Conservation (phyloP, 2,797 vertebrate species). For the Falco cherrug region DNA sequence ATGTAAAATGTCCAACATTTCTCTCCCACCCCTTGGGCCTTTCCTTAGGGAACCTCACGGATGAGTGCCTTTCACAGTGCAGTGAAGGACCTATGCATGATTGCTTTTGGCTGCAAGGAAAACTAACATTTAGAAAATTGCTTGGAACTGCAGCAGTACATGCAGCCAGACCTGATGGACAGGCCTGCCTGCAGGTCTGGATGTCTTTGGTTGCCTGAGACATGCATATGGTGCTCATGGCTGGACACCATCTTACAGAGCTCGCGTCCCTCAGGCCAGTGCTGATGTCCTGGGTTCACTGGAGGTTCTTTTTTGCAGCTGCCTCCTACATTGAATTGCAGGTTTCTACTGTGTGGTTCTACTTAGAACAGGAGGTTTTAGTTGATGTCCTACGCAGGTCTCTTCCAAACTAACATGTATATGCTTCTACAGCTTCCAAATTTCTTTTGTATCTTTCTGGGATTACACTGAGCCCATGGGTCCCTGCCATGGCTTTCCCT, state of each 20-base stretch:
- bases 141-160: neutral
- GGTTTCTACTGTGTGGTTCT: neutral
- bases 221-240: neutral
- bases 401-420: neutral
- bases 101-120: neutral
- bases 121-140: neutral
- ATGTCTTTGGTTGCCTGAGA: neutral
- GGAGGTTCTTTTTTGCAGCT: neutral
- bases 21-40: neutral
- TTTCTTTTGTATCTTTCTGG: neutral
- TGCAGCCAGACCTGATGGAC: neutral
- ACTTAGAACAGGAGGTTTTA: neutral
- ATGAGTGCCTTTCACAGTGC: neutral
- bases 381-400: neutral
- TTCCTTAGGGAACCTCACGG: neutral
- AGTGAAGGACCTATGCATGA: neutral
- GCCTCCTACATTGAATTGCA: neutral
- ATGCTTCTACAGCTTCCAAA: neutral
- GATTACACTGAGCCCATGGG: neutral
- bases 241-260: neutral
- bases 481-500: neutral
- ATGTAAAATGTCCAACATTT: neutral
- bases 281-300: neutral
- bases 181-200: neutral
- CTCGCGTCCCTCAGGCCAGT: neutral